phyloP scores from a whole-genome alignment of 2,888 invertebrate species.

The Blomia tropicalis region DNA sequence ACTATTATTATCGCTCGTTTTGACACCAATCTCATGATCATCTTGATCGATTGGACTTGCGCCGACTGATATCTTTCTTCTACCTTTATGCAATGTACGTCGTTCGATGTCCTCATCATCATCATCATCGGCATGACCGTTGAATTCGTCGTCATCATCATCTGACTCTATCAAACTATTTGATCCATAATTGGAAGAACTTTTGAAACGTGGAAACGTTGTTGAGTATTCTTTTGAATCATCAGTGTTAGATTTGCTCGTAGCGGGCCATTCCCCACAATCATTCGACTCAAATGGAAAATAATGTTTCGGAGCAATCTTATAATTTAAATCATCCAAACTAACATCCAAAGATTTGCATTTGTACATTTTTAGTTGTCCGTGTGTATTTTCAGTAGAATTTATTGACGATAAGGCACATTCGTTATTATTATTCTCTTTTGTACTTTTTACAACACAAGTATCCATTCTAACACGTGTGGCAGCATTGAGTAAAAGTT shows the following conservation, averaged over 20 bases:
- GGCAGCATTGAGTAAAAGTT: slow-evolving; percentile 36
- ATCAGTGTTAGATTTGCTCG: neutral
- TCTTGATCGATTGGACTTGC: neutral
- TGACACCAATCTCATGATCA: neutral
- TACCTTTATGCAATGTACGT: neutral
- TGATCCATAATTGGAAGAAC: neutral
- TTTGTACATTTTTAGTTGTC: slow-evolving; percentile 8
- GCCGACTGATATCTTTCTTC: too few relatives aligned
- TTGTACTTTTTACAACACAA: neutral
- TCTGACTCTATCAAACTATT: neutral
- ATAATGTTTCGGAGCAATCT: neutral
- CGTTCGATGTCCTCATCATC: neutral
- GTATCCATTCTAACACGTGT: neutral
- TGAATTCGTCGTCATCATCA: neutral
- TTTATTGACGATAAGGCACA: neutral
- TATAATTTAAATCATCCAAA: slow-evolving; percentile 8
- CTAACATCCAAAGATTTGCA: slow-evolving; percentile 20
- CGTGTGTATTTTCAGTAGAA: neutral
- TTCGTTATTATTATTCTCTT: slow-evolving; percentile 6
- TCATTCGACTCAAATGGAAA: neutral
- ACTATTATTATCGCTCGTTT: neutral
- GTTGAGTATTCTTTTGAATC: neutral
- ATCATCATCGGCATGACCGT: neutral
- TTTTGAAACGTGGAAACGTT: neutral
- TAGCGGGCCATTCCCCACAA: neutral